These are phyloP conservation scores for Aphis gossypii DNA, from an alignment of 1,140 invertebrate genomes.

Conservation along the genomic window DNA sequence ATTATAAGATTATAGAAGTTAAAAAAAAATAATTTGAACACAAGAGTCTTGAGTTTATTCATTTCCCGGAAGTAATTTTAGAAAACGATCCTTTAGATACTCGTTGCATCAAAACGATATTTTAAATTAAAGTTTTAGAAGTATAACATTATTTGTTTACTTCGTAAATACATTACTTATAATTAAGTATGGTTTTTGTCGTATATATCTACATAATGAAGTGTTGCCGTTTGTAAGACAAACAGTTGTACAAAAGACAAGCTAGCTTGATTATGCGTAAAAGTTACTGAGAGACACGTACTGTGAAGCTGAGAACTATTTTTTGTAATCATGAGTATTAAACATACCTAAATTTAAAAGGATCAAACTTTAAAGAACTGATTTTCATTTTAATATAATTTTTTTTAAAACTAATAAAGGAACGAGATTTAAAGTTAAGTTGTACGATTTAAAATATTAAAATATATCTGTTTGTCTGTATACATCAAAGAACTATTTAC, in stretches of 20 bases:
- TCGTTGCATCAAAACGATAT: background rate
- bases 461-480: too few relatives aligned
- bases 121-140: conserved; percentile 11
- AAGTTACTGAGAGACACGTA: background rate
- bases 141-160: background rate
- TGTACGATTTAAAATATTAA: background rate
- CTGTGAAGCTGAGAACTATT: background rate
- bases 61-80: background rate
- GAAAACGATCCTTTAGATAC: background rate
- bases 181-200: background rate
- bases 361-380: background rate
- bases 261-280: background rate
- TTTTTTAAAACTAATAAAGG: background rate
- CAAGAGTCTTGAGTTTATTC: background rate
- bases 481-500: too few relatives aligned
- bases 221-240: background rate
- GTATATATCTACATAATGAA: background rate
- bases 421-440: background rate
- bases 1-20: background rate
- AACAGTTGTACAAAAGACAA: background rate
- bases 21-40: conserved; percentile 4
- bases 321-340: background rate
- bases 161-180: background rate
- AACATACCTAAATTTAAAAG: background rate
- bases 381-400: background rate